phyloP scores from a whole-genome alignment of 2,888 invertebrate genomes.

The Adelognathus sp. region DNA sequence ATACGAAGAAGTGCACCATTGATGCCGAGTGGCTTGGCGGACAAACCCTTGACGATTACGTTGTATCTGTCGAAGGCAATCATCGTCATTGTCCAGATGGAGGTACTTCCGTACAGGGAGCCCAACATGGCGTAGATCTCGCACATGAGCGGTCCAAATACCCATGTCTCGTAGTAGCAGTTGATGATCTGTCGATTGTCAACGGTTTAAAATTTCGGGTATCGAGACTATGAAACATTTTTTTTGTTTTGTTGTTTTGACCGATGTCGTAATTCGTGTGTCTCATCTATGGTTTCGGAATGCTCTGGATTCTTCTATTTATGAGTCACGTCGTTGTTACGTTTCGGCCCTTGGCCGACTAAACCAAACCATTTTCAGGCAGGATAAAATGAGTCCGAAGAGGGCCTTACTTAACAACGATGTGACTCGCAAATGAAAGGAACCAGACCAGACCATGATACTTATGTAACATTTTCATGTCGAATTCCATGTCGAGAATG shows the following conservation, averaged over 20 bases:
- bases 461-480: too few relatives aligned
- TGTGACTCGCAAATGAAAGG: too few relatives aligned
- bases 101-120: constrained; percentile 93
- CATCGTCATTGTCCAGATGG: constrained; percentile 96
- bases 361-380: too few relatives aligned
- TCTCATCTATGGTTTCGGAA: too few relatives aligned
- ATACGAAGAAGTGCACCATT: constrained; percentile 91
- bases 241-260: neutral
- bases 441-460: too few relatives aligned
- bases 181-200: constrained; percentile 84
- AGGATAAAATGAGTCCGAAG: too few relatives aligned
- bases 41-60: constrained; percentile 91
- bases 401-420: too few relatives aligned
- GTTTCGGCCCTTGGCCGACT: too few relatives aligned
- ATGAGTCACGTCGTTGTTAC: too few relatives aligned
- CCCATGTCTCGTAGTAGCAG: constrained; percentile 89
- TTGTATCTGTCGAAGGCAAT: constrained; percentile 96
- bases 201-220: too few relatives aligned
- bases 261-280: neutral
- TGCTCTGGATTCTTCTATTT: too few relatives aligned
- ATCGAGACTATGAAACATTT: neutral
- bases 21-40: constrained; percentile 92
- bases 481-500: too few relatives aligned
- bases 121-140: constrained; percentile 94
- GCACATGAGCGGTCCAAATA: constrained; percentile 89